These are phyloP conservation scores for Eumerus sabulonum DNA, from an alignment of 2,888 invertebrate species.

Conservation along the genomic window DNA sequence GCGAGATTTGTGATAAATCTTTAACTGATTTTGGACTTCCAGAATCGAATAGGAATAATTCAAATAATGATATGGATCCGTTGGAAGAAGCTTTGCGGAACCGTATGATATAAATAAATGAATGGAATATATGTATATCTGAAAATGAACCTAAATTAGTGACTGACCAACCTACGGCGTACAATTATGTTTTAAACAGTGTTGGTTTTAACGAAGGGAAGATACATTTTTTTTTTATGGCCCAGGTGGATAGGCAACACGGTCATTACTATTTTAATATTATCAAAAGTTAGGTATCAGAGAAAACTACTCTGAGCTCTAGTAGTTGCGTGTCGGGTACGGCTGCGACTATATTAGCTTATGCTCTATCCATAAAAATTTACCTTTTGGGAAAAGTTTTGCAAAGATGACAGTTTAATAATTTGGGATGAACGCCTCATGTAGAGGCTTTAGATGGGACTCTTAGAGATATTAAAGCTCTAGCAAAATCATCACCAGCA, in stretches of 20 bases:
- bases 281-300: too few species aligned
- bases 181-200: slow-evolving; percentile 10
- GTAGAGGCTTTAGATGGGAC: background rate
- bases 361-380: too few species aligned
- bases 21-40: slow-evolving; percentile 8
- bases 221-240: too few species aligned
- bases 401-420: too few species aligned
- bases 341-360: too few species aligned
- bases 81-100: slow-evolving; percentile 7
- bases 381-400: too few species aligned
- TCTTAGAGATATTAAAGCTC: too few species aligned
- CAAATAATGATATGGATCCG: slow-evolving; percentile 1
- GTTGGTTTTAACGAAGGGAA: background rate
- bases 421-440: slow-evolving; percentile 36
- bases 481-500: too few species aligned
- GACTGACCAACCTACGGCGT: background rate
- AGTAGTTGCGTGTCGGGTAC: too few species aligned
- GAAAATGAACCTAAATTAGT: background rate
- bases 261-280: too few species aligned
- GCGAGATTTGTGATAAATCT: background rate
- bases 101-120: slow-evolving; percentile 3
- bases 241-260: too few species aligned
- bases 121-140: background rate
- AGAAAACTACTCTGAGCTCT: too few species aligned
- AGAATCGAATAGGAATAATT: background rate